phyloP scores from a whole-genome alignment of 2,113 vertebrate species.

The Tetraodon nigroviridis region DNA sequence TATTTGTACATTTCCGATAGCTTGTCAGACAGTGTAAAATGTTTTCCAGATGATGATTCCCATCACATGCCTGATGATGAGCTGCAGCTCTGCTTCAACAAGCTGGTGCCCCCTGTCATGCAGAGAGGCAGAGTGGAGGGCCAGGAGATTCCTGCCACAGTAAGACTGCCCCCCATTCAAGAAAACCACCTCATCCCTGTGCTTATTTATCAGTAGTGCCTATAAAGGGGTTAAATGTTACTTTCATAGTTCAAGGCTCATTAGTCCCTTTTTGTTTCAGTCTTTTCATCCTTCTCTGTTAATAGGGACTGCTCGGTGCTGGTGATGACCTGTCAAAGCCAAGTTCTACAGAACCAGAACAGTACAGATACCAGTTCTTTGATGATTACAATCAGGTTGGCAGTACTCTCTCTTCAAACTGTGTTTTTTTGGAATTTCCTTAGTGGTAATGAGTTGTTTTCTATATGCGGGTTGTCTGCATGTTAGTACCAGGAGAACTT shows the following conservation, averaged over 20 bases:
- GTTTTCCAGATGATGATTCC: constrained; percentile 60
- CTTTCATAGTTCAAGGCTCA: neutral
- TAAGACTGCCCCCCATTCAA: constrained; percentile 27
- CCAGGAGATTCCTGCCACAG: constrained; percentile 75
- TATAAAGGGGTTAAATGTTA: neutral
- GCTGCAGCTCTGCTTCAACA: constrained; percentile 87
- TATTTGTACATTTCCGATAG: neutral
- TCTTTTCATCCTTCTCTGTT: neutral
- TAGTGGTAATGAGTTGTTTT: neutral
- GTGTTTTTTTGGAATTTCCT: neutral
- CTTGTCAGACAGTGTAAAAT: neutral
- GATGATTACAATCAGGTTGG: constrained; percentile 62
- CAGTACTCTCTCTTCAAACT: neutral
- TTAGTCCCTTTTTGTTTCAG: neutral
- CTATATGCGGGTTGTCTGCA: neutral
- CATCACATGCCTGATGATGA: constrained; percentile 85
- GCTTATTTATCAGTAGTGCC: neutral
- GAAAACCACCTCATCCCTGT: neutral
- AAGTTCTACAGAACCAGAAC: constrained; percentile 57
- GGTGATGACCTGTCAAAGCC: constrained; percentile 34
- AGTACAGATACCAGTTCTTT: constrained; percentile 53
- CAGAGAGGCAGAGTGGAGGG: constrained; percentile 74
- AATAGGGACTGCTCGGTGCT: constrained; percentile 41
- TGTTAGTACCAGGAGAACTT: constrained; percentile 68
- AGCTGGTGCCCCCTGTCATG: constrained; percentile 81